Base-by-base conservation (phyloP, 2,113 vertebrate genomes). In the Myotis lucifugus region DNA sequence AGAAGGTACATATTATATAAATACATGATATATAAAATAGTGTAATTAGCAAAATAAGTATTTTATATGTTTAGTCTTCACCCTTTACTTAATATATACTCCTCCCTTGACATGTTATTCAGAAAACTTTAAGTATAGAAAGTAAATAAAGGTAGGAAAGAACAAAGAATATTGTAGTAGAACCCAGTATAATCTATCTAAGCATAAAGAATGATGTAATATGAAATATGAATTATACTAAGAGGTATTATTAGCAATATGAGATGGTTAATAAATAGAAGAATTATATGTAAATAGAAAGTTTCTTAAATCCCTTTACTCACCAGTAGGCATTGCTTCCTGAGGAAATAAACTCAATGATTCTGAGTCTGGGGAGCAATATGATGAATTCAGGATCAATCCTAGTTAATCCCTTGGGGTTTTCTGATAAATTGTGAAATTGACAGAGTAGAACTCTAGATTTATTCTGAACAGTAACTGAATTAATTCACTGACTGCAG, bases 401-500 rank as follows among this genome's bases (percentile, higher is more conserved):
- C 21, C 40, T 73, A 12, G 37, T 37, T 66, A 61, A 95, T 87
- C 85, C 46, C 67, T 67, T 66, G 42, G 77, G 52, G 46, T 69
- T 85, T 96, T 83, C 79, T 88, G 78, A 82, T 94, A 81, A 64
- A 87, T 73, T 52, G 11, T 81, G 32, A 90, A 90, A 91, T 6
- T 88, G 67, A 82, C 12, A 72, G 66, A 84, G 54, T 83, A 52
- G 46, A 69, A 76, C 69, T 78, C 12, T 74, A 54, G 64, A 82
- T 95, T 95, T 93, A 81, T 81, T 90, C 27, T 93, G 76, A 94
- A 85, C 3, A n/a, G 21, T 32, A 81, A 96, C 32, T 73, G 42
- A 91, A 96, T 91, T 94, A 92, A 95, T 74, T 88, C 93, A 54
- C 61, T 92, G 48, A 61, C 23, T 27, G 19, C 46, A 73, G 8